Evolutionary conservation across 2,797 vertebrate species (phyloP), one percentile per base, ranked within the genome.

Genomic region (Tokudaia tokunoshimensis): DNA sequence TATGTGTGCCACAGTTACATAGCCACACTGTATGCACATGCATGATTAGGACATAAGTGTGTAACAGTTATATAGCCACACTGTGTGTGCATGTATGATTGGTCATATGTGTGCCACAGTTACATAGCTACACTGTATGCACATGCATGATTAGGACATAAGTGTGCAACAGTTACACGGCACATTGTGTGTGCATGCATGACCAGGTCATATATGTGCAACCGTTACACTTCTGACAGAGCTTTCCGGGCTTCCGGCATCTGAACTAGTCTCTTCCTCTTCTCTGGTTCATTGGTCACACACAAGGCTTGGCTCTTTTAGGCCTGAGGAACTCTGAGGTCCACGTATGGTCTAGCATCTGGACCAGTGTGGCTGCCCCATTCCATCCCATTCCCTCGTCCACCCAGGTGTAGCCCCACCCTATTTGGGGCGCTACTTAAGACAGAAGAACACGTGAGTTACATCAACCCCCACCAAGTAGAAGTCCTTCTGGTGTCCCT

Each of bases 151-250:
- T 2, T 22, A 7, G 20, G 57, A 6, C 55, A 75, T 0, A 29
- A 4, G 3, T 1, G 31, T 1, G 31, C 7, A 29, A 20, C 1
- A 50, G 22, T 22, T 22, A 61, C 0, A 0, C 44, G 8, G 63
- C 63, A 57, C 1, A 7, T 20, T 12, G 17, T 81, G 61, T 63
- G 61, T 63, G 9, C 61, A 63, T 63, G 61, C 61, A 63, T 3
- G 9, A 63, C 61, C 11, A 24, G 61, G 24, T 24, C 61, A 63
- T 63, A 63, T 63, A 24, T 63, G 61, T 1, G 19, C 37, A 65
- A 20, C 59, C 10, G 26, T 47, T 65, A 47, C 47, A 86, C 59
- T 76, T 29, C 59, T 8, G 31, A 89, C 37, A 31, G 12, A 52
- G 8, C 10, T 1, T 47, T 37, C n/a, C 13, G 9, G 59, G 55